Evolutionary conservation across 1,140 invertebrate genomes (phyloP).

Genomic region (Polyergus mexicanus): DNA sequence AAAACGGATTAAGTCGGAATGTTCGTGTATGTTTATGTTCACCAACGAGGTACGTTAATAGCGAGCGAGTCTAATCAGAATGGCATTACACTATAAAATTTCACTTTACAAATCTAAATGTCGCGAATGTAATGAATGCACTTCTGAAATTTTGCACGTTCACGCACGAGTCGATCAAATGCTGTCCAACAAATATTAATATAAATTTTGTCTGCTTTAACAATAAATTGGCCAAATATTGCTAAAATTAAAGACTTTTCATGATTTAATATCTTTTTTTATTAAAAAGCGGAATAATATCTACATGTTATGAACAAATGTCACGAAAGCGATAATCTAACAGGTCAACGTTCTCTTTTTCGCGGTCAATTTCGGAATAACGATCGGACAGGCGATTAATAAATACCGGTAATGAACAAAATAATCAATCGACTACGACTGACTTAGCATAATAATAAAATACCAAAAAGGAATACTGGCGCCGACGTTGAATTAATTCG

Average conservation of each 20-base stretch:
- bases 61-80: conserved; percentile 66
- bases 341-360: not conserved
- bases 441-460: conserved; percentile 75
- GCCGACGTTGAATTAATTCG: conserved; percentile 76
- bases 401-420: conserved; percentile 60
- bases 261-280: not conserved
- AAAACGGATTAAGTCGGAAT: conserved; percentile 70
- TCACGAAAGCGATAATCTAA: not conserved
- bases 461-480: conserved; percentile 50
- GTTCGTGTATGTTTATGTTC: conserved; percentile 69
- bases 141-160: conserved; percentile 38
- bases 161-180: not conserved
- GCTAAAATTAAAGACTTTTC: not conserved
- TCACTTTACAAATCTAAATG: conserved; percentile 60
- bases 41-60: conserved; percentile 64
- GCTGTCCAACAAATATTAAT: not conserved
- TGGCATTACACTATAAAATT: conserved; percentile 71
- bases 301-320: not conserved
- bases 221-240: not conserved
- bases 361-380: conserved; percentile 32
- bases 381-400: conserved; percentile 47
- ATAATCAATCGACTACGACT: not conserved
- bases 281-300: not conserved
- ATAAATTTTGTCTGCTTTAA: not conserved
- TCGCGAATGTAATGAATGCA: conserved; percentile 54